Base-by-base conservation (phyloP, 2,888 invertebrate genomes). In the Cheilosia scutellata region DNA sequence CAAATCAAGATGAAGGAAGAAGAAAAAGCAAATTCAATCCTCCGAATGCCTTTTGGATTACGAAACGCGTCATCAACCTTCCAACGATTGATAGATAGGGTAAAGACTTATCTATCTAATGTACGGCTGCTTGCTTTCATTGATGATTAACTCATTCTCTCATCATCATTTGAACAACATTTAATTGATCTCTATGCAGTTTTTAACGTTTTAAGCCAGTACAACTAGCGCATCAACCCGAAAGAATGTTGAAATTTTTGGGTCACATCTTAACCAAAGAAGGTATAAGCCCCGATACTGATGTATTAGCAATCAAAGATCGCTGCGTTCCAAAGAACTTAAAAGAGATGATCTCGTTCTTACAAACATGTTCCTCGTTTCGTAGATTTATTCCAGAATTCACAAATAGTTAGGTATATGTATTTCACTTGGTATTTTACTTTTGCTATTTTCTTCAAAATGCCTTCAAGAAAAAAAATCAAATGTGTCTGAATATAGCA, bases 31-130 rank as follows among this genome's bases (percentile, higher is more conserved):
- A 90, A 91, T 66, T 91, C 91, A 0, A 88, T 91, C 55, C 77
- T 84, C 0, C 63, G 91, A 47, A 91, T 91, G 90, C 89, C 91
- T 0, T 91, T 91, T 53, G 90, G 90, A 1, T 58, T 91, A 0
- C 78, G 89, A 1, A 90, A 90, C 49, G 90, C 90, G 0, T 90
- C 90, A 0, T 88, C 90, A 0, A 90, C 90, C 0, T 91, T 91
- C 47, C 88, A 89, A 68, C 66, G 88, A 3, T 27, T 90, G 6
- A 90, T 91, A 2, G 90, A 91, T 75, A 74, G 89, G 25, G 78
- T 90, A 4, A 84, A 80, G n/a, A 16, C 87, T 0, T 51, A 68
- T 1, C 16, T 90, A 1, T 49, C 76, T 0, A 33, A 78, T 88
- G 1, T 74, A 82, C 87, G 33, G 6, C 33, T 33, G 33, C 5